phyloP scores from a whole-genome alignment of 2,797 vertebrate genomes.

The Brotula barbata region DNA sequence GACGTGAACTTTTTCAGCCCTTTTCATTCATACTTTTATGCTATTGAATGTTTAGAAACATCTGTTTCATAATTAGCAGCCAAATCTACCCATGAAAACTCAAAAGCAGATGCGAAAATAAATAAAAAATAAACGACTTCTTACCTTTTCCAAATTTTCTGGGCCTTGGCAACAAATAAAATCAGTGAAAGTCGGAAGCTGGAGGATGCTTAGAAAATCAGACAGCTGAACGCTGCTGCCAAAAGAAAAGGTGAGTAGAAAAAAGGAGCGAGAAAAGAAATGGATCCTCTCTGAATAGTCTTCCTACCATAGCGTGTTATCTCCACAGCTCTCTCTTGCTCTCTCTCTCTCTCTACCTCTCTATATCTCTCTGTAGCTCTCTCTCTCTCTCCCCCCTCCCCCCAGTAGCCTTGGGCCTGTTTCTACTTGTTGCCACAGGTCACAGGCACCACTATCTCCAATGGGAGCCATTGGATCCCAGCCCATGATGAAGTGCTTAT shows the following conservation, averaged over 20 bases:
- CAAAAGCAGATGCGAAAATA: not conserved
- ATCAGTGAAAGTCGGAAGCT: constrained; percentile 5
- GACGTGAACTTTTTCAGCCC: not conserved
- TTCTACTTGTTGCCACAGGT: constrained; percentile 71
- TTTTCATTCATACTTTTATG: not conserved
- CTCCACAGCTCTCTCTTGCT: constrained; percentile 10
- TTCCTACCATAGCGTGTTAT: constrained; percentile 23
- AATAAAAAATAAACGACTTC: constrained; percentile 6
- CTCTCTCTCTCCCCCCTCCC: constrained; percentile 36
- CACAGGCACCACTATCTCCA: constrained; percentile 60
- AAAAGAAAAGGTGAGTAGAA: constrained; percentile 9
- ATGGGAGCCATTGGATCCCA: constrained; percentile 55
- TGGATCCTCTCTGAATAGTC: constrained; percentile 31
- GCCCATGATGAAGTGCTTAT: constrained; percentile 69
- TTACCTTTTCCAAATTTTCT: constrained; percentile 54
- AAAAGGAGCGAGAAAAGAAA: constrained; percentile 32
- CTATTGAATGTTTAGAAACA: not conserved
- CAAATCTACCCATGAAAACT: not conserved
- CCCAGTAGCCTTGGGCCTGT: constrained; percentile 67
- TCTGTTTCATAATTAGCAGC: not conserved
- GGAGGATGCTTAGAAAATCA: constrained; percentile 23
- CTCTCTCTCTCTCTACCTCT: constrained; percentile 28
- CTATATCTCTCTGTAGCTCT: constrained; percentile 4
- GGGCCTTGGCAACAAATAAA: constrained; percentile 3
- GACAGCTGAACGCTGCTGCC: constrained; percentile 8